Conservation (phyloP, 2,888 invertebrate genomes). For the Vanessa cardui region DNA sequence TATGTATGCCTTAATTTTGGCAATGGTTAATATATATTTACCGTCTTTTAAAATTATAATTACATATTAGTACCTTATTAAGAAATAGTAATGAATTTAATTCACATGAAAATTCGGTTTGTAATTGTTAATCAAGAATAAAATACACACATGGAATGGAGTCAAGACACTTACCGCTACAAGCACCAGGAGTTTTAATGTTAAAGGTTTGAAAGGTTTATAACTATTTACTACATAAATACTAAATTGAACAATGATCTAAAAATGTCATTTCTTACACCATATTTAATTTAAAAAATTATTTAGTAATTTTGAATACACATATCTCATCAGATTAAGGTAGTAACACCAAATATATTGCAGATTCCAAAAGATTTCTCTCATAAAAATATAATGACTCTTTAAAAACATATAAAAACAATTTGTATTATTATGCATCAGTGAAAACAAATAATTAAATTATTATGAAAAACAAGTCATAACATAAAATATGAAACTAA, state of each 20-base stretch:
- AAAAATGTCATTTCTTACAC: constrained; percentile 11
- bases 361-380: constrained; percentile 76
- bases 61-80: constrained; percentile 9
- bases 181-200: constrained; percentile 77
- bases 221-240: constrained; percentile 34
- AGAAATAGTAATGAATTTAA: constrained; percentile 10
- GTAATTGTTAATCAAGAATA: constrained; percentile 37
- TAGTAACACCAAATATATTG: constrained; percentile 65
- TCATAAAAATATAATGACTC: constrained; percentile 63
- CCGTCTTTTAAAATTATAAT: constrained; percentile 1
- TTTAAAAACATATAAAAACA: constrained; percentile 54
- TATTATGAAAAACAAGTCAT: constrained; percentile 78
- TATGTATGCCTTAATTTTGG: constrained; percentile 1
- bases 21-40: neutral
- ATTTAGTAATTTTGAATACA: neutral
- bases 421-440: constrained; percentile 77
- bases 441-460: constrained; percentile 72
- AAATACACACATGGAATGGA: constrained; percentile 74
- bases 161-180: constrained; percentile 72
- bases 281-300: constrained; percentile 3
- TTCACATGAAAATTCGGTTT: constrained; percentile 6
- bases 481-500: constrained; percentile 80
- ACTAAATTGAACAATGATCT: constrained; percentile 28
- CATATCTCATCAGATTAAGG: constrained; percentile 11
- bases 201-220: constrained; percentile 41